Conservation (phyloP, 1,140 invertebrate species). For the Zaprionus davidi region DNA sequence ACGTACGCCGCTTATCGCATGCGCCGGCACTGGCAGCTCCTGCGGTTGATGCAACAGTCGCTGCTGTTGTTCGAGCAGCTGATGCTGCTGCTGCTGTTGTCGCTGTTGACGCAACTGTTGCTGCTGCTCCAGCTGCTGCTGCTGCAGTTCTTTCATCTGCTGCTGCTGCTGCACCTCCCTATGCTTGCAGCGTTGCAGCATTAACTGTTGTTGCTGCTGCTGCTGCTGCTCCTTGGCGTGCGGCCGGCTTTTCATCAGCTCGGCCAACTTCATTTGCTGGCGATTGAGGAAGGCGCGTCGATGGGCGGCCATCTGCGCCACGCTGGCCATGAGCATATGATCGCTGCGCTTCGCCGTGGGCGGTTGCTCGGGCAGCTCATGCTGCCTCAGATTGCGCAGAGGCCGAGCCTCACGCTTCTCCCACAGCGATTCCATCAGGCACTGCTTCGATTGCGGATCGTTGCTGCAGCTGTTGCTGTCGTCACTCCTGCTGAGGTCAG, state of each 20-base stretch:
- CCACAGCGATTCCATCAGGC: background rate
- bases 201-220: background rate
- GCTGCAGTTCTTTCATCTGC: conserved; percentile 9
- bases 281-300: conserved; percentile 50
- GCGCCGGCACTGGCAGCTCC: background rate
- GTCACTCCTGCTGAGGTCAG: background rate
- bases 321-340: conserved; percentile 48
- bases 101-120: background rate
- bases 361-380: conserved; percentile 9
- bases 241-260: conserved; percentile 21
- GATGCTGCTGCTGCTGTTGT: background rate
- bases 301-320: conserved; percentile 44
- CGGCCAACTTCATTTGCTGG: conserved; percentile 52
- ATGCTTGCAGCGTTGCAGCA: too few species aligned
- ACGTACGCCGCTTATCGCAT: background rate
- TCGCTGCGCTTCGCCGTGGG: conserved; percentile 8
- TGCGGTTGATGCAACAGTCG: conserved; percentile 12
- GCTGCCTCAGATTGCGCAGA: background rate
- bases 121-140: background rate
- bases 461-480: background rate
- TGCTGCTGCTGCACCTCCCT: conserved; percentile 2
- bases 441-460: background rate
- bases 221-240: background rate
- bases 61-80: conserved; percentile 8
- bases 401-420: background rate